phyloP scores from a whole-genome alignment of 2,113 vertebrate species.

The Hemibagrus wyckioides region DNA sequence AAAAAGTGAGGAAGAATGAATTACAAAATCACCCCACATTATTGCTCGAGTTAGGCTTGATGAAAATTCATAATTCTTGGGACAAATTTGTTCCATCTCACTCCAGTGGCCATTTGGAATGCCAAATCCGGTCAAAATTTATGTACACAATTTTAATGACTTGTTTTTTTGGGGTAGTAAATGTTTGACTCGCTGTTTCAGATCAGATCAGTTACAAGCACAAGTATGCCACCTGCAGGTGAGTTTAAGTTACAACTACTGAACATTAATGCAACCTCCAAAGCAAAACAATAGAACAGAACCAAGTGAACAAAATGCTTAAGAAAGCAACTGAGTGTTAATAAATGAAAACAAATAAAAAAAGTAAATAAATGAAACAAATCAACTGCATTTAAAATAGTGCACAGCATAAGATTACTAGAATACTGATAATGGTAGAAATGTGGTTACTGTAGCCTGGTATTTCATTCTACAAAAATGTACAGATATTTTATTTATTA shows the following conservation, averaged over 20 bases:
- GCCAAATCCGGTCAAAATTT: background rate
- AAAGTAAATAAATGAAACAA: background rate
- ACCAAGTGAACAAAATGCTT: background rate
- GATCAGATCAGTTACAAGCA: background rate
- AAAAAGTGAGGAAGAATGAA: too few relatives aligned
- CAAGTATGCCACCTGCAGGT: constrained; percentile 9
- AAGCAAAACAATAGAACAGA: background rate
- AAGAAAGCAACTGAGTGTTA: background rate
- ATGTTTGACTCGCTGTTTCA: background rate
- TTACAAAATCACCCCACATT: too few relatives aligned
- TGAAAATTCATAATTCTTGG: background rate
- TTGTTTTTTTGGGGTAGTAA: background rate
- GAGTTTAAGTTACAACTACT: background rate
- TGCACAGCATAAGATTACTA: background rate
- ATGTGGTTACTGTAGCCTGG: background rate
- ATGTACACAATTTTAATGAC: background rate
- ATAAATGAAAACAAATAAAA: background rate
- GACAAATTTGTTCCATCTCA: background rate
- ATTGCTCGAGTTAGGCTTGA: too few relatives aligned
- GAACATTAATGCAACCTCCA: background rate
- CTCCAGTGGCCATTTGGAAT: background rate
- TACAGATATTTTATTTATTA: too few relatives aligned
- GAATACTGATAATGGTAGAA: background rate
- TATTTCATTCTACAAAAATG: background rate
- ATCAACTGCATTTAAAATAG: background rate